Base-by-base conservation (phyloP, 2,888 invertebrate species). In the Orthosia gracilis region DNA sequence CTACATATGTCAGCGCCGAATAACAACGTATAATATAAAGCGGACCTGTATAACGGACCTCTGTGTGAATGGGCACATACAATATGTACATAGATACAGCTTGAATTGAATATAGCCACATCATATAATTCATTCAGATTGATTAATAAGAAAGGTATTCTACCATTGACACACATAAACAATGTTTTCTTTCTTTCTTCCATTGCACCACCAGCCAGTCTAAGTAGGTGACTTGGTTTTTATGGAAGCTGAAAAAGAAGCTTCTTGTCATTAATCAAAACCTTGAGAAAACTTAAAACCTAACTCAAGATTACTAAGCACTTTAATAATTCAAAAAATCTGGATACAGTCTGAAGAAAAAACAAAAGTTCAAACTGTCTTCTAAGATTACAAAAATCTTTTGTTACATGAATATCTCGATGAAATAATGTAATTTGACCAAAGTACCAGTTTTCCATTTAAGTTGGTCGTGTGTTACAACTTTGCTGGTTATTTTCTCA, bases 391-490 rank as follows among this genome's bases (percentile, higher is more conserved):
- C 69, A 73, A 72, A 71, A 76, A 54, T 73, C 59, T 74, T 73
- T 75, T 63, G 31, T 31, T 52, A 64, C 18, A 55, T 62, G 52
- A 54, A 71, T 54, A 62, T 61, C 58, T 73, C 70, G 69, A 71
- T 79, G 67, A 82, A 75, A 72, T 77, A 79, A 84, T 66, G 61
- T 69, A 73, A 69, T 62, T 67, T 13, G 59, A 68, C 71, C 65
- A 61, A 83, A 81, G 54, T 78, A 61, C 65, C 74, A 71, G 71
- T 75, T 85, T 82, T 74, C 73, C 76, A 85, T 87, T 85, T 73
- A 82, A 80, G 68, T 84, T 73, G 72, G 76, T 82, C 75, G 78
- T 83, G 69, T 65, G 73, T 75, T 75, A 76, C 23, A 85, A 85
- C 76, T 82, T 85, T 79, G 52, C 73, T 18, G 72, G 77, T 72